Percentiles rank a stretch among this genome's conserved stretches.
phyloP scores from a whole-genome alignment of 2,113 vertebrate species.

The Enhydra lutris region DNA sequence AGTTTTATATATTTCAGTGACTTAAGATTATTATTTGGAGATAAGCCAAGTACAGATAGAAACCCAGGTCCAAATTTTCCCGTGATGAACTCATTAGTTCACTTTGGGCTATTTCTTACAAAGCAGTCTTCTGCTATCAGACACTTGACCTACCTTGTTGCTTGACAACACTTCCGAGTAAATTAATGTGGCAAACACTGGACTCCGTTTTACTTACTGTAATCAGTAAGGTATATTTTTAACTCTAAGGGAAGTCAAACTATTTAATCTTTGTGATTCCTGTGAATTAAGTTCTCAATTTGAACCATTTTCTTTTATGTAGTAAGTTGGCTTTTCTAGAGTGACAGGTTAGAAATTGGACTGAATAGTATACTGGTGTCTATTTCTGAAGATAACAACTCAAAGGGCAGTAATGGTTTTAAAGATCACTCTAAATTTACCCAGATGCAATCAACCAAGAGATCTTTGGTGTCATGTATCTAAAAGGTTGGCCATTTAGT shows the following conservation, averaged over 20 bases:
- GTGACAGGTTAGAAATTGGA: background rate
- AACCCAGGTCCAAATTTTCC: background rate
- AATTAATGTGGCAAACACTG: background rate
- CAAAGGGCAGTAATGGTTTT: background rate
- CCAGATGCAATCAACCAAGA: background rate
- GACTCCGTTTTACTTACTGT: background rate
- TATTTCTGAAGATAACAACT: background rate
- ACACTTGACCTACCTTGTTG: background rate
- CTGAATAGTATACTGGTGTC: background rate
- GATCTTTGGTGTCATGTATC: background rate
- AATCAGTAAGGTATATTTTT: background rate
- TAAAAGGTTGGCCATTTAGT: background rate
- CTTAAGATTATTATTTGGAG: conserved; percentile 16
- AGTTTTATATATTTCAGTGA: background rate
- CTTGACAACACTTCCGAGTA: background rate
- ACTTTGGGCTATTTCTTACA: background rate
- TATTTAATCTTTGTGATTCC: background rate
- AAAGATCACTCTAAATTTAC: background rate
- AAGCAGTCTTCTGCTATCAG: background rate
- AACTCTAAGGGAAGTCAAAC: background rate
- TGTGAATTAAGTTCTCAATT: background rate
- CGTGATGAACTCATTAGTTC: background rate
- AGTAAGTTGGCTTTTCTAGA: background rate
- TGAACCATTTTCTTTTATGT: background rate
- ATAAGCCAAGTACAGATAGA: background rate